Percentiles rank a stretch among this genome's conserved stretches.
phyloP scores from a whole-genome alignment of 2,797 vertebrate species.

The Chaunax sp. region DNA sequence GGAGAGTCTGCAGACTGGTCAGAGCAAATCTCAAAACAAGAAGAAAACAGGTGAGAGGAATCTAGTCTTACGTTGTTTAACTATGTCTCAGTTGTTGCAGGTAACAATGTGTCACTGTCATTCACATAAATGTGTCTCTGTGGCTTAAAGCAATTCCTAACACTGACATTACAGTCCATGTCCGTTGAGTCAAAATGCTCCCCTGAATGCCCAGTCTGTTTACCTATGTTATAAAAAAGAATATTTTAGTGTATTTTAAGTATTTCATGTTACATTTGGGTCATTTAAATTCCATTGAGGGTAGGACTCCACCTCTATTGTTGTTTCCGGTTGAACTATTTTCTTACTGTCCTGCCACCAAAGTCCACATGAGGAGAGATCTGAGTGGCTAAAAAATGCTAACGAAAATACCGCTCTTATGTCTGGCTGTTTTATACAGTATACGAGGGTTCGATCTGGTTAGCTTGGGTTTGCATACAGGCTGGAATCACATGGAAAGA shows the following conservation, averaged over 20 bases:
- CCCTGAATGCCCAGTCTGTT: conserved; percentile 20
- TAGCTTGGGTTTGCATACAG: too few species aligned
- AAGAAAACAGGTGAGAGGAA: conserved; percentile 25
- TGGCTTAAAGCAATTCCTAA: conserved; percentile 28
- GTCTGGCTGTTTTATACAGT: too few species aligned
- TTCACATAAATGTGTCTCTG: conserved; percentile 1
- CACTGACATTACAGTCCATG: conserved; percentile 23
- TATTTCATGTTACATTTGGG: too few species aligned
- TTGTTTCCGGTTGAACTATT: conserved; percentile 1
- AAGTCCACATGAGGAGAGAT: not conserved
- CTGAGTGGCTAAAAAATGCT: not conserved
- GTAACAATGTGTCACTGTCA: conserved; percentile 4
- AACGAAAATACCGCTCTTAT: too few species aligned
- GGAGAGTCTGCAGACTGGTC: conserved; percentile 38
- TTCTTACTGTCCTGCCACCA: not conserved
- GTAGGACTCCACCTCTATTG: not conserved
- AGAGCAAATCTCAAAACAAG: conserved; percentile 34
- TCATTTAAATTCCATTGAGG: not conserved
- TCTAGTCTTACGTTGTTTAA: conserved; percentile 7
- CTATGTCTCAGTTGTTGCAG: not conserved
- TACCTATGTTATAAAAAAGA: conserved; percentile 3
- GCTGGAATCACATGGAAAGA: too few species aligned
- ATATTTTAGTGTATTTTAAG: not conserved
- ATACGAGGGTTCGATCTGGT: too few species aligned
- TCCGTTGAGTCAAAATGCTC: conserved; percentile 25